phyloP scores from a whole-genome alignment of 2,888 invertebrate species.

The Cheilosia impressa region DNA sequence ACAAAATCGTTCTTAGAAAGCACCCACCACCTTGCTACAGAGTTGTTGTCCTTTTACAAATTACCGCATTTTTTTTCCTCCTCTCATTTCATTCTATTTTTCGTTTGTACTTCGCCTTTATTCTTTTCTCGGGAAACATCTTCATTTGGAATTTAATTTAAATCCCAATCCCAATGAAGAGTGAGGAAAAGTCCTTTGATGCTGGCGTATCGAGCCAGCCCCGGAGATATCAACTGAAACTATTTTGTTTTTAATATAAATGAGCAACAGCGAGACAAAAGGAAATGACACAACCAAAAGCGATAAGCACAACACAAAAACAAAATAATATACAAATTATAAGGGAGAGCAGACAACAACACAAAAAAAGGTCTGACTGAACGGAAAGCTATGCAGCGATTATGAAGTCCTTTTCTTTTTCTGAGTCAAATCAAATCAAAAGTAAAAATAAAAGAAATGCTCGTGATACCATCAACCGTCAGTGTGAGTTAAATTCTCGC shows the following conservation, averaged over 20 bases:
- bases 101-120: not conserved
- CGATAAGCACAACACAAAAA: conserved; percentile 5
- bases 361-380: not conserved
- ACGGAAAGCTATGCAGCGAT: conserved; percentile 32
- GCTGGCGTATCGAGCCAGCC: conserved; percentile 33
- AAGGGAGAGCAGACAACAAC: conserved; percentile 6
- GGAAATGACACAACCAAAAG: conserved; percentile 39
- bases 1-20: not conserved
- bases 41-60: conserved; percentile 49
- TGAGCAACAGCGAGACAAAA: conserved; percentile 50
- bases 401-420: conserved; percentile 55
- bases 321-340: conserved; percentile 44
- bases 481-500: not conserved
- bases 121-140: conserved; percentile 43
- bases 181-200: conserved; percentile 61
- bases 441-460: conserved; percentile 19
- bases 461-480: conserved; percentile 1
- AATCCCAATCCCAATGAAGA: conserved; percentile 43
- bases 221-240: conserved; percentile 60
- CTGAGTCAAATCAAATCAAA: conserved; percentile 60
- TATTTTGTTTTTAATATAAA: conserved; percentile 65
- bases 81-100: conserved; percentile 3
- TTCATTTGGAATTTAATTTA: conserved; percentile 72
- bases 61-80: conserved; percentile 40
- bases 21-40: conserved; percentile 18